Evolutionary conservation across 1,140 invertebrate genomes (phyloP), one percentile per base, ranked within the genome.

Genomic region (Aphis gossypii): DNA sequence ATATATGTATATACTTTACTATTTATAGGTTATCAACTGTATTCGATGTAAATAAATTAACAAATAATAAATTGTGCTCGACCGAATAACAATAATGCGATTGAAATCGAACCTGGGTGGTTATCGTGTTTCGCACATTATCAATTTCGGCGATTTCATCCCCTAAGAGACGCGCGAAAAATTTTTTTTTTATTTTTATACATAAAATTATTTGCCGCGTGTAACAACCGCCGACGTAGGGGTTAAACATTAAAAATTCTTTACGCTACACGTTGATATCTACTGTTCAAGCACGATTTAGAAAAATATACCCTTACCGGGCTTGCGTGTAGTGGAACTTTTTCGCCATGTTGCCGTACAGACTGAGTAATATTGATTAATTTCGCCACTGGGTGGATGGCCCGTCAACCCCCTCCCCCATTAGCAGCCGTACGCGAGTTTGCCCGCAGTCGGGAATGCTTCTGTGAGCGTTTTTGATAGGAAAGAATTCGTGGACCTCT

Each of bases 341-440:
- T 84, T 14, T 84, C 76, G 92, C 35, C 82, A 54, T 86, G 38
- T 93, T 93, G 76, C 82, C 38, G 92, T 93, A 84, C 92, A 86
- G 48, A 84, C 90, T 83, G 92, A 84, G 82, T 86, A 30, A 93
- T 93, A 93, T 93, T 93, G 92, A 93, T 93, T 93, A 84, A 84
- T 56, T 83, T 25, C n/a, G 68, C 38, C 20, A 14, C 82, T 38
- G 92, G 92, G 82, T 86, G 90, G 90, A 48, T 38, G 46, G 21
- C 38, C n/a, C 20, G n/a, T 68, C 56, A 90, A 54, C 46, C 89
- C 54, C 35, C 51, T 14, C 41, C 92, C 92, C 82, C 48, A 25
- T 30, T 30, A 54, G 38, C 88, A 14, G 41, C 60, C 25, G 82
- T 86, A 41, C 48, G 23, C 21, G 48, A 23, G 91, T 84, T 83